These are phyloP conservation scores for Epizoanthus scotinus DNA, from an alignment of 92 coral and sea anemone genomes.

Conservation along the genomic window DNA sequence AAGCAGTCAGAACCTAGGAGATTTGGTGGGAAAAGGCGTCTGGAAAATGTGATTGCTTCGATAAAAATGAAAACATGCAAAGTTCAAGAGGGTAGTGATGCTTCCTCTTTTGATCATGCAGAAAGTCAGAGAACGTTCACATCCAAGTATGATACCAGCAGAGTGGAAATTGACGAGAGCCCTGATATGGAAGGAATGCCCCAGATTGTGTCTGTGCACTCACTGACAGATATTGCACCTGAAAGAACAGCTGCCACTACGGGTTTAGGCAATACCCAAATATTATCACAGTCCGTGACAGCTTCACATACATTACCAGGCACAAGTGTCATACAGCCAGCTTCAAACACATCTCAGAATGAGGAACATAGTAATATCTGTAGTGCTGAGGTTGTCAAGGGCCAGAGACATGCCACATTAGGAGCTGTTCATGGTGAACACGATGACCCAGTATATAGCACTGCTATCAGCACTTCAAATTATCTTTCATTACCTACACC, in stretches of 20 bases:
- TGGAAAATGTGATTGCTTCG: constrained; percentile 34
- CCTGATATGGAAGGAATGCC: constrained; percentile 22
- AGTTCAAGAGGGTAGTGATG: neutral
- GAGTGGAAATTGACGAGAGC: neutral
- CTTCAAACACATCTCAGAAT: too few relatives aligned
- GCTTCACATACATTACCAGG: too few relatives aligned
- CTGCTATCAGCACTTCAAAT: neutral
- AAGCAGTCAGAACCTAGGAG: neutral
- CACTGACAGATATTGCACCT: neutral
- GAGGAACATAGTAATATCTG: too few relatives aligned
- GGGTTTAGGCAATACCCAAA: too few relatives aligned
- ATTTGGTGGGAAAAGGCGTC: constrained; percentile 19
- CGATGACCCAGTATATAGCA: neutral
- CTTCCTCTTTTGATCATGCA: constrained; percentile 1
- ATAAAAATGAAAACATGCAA: constrained; percentile 31
- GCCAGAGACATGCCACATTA: neutral
- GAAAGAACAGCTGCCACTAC: too few relatives aligned
- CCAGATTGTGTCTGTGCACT: constrained; percentile 29
- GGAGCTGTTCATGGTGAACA: neutral
- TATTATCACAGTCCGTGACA: too few relatives aligned
- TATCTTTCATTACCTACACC: neutral
- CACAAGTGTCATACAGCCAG: too few relatives aligned
- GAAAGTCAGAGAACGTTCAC: neutral
- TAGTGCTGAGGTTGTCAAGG: too few relatives aligned
- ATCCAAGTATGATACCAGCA: neutral